phyloP scores from a whole-genome alignment of 1,140 invertebrate species.

The Drosophila ironensis region DNA sequence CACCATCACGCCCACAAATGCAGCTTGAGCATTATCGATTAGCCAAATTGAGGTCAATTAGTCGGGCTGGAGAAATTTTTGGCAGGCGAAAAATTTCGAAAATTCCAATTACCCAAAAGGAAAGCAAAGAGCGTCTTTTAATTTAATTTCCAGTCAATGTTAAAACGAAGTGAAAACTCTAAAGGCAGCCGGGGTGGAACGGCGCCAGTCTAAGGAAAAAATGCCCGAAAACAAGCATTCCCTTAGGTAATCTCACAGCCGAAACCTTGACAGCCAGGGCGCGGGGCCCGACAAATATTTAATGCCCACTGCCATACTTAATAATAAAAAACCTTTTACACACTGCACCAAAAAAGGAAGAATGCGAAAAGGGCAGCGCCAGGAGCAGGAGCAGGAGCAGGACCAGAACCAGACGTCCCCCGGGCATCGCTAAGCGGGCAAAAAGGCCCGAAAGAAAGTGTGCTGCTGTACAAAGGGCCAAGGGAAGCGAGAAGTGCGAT shows the following conservation, averaged over 20 bases:
- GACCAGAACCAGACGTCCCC: constrained; percentile 38
- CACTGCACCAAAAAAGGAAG: constrained; percentile 36
- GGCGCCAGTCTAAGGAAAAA: neutral
- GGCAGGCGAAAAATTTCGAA: constrained; percentile 33
- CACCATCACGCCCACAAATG: constrained; percentile 1
- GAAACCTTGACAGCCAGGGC: constrained; percentile 27
- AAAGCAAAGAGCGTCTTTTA: constrained; percentile 10
- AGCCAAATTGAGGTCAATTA: constrained; percentile 64
- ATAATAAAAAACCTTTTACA: constrained; percentile 53
- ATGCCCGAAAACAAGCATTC: neutral
- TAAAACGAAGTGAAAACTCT: neutral
- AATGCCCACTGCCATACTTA: constrained; percentile 48
- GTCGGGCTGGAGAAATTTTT: constrained; percentile 32
- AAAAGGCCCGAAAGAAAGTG: constrained; percentile 19
- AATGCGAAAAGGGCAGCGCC: constrained; percentile 33
- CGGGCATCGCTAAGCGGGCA: constrained; percentile 23
- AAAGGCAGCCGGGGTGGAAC: neutral
- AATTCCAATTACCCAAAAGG: constrained; percentile 19
- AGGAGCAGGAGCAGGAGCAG: no score
- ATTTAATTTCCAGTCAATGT: constrained; percentile 13
- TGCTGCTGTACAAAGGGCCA: constrained; percentile 20
- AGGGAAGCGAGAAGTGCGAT: constrained; percentile 47
- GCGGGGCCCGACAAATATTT: constrained; percentile 14
- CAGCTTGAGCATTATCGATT: constrained; percentile 62
- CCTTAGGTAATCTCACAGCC: constrained; percentile 24